Conservation (phyloP, 2,888 invertebrate species). For the Diploptera punctata region DNA sequence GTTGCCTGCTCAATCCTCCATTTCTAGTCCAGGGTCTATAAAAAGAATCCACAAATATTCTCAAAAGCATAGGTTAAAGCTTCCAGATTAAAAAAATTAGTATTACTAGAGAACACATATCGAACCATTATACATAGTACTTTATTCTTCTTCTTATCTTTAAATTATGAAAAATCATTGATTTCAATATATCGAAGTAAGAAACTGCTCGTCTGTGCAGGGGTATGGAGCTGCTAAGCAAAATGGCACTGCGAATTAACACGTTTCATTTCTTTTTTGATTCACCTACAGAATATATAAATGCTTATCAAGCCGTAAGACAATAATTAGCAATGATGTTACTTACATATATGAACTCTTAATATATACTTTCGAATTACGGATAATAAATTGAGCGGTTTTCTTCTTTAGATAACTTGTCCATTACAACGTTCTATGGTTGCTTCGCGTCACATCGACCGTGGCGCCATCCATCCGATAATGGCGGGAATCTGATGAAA, state of each 20-base stretch:
- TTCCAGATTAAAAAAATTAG: background rate
- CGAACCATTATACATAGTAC: too few relatives aligned
- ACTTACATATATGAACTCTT: background rate
- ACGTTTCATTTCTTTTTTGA: slow-evolving; percentile 2
- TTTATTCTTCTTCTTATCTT: too few relatives aligned
- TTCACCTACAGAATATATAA: background rate
- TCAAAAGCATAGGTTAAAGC: background rate
- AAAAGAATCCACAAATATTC: background rate
- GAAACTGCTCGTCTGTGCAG: background rate
- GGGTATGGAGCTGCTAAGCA: slow-evolving; percentile 12
- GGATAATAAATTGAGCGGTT: background rate
- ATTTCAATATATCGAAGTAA: slow-evolving; percentile 17
- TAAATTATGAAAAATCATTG: background rate
- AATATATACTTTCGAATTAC: background rate
- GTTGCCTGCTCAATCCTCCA: slow-evolving; percentile 21
- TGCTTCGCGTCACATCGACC: slow-evolving; percentile 31
- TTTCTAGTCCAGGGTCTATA: slow-evolving; percentile 13
- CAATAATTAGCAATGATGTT: background rate
- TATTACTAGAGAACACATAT: background rate
- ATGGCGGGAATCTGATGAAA: slow-evolving; percentile 21
- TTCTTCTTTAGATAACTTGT: background rate
- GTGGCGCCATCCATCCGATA: slow-evolving; percentile 21
- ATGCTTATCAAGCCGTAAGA: background rate
- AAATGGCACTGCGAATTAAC: slow-evolving; percentile 10
- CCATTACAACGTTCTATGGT: slow-evolving; percentile 9